Evolutionary conservation across 1,140 invertebrate species (phyloP).

Genomic region (Drosophila bocki): DNA sequence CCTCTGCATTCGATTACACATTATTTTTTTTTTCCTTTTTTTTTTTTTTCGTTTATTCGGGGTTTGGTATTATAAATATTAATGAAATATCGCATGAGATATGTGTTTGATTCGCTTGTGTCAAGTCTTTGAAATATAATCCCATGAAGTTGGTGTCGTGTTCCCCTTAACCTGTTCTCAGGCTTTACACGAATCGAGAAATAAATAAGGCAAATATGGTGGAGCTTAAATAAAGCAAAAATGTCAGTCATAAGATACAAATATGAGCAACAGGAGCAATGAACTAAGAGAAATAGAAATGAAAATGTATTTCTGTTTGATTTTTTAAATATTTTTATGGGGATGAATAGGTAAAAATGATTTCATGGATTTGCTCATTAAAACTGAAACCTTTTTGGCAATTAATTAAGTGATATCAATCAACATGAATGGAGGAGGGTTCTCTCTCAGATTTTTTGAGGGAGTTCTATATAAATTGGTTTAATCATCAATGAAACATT

Average conservation of each 20-base stretch:
- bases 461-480: neutral
- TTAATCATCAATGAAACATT: constrained; percentile 17
- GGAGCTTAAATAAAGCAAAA: constrained; percentile 28
- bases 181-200: constrained; percentile 35
- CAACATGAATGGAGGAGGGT: constrained; percentile 1
- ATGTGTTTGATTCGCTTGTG: constrained; percentile 41
- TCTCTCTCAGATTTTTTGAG: neutral
- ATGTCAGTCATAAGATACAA: constrained; percentile 27
- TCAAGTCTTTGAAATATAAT: constrained; percentile 43
- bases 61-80: constrained; percentile 45
- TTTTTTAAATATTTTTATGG: constrained; percentile 6
- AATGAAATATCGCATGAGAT: constrained; percentile 37
- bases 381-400: constrained; percentile 9
- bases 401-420: constrained; percentile 28
- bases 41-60: constrained; percentile 14
- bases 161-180: constrained; percentile 43
- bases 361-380: constrained; percentile 28
- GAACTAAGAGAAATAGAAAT: constrained; percentile 27
- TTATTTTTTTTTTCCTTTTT: constrained; percentile 14
- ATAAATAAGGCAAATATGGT: constrained; percentile 14
- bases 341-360: constrained; percentile 1
- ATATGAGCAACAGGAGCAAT: constrained; percentile 36
- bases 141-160: constrained; percentile 23
- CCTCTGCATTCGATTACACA: constrained; percentile 43
- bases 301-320: constrained; percentile 1